These are phyloP conservation scores for Drosophila mettleri DNA, from an alignment of 2,888 invertebrate species.

Conservation along the genomic window DNA sequence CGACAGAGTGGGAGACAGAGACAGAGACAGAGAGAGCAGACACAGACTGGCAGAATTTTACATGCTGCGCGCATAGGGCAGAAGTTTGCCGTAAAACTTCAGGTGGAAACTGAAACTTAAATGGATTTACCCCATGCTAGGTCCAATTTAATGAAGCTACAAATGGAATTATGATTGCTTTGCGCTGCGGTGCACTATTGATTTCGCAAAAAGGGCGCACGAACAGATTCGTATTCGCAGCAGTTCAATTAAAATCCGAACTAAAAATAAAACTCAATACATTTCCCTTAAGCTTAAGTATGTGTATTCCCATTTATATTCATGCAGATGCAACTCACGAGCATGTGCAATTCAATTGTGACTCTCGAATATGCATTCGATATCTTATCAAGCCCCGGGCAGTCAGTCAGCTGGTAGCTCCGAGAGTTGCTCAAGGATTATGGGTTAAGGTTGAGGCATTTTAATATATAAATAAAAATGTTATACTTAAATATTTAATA, in stretches of 20 bases:
- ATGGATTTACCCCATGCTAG: slow-evolving; percentile 39
- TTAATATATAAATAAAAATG: background rate
- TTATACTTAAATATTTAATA: background rate
- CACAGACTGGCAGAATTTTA: background rate
- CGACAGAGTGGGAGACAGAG: background rate
- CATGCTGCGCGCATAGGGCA: slow-evolving; percentile 12
- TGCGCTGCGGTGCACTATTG: slow-evolving; percentile 20
- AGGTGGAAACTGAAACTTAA: slow-evolving; percentile 35
- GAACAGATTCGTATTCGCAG: slow-evolving; percentile 6
- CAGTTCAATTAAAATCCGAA: background rate
- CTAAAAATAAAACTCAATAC: slow-evolving; percentile 27
- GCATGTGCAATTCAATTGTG: slow-evolving; percentile 46
- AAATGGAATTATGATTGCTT: slow-evolving; percentile 43
- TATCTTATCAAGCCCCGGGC: slow-evolving; percentile 16
- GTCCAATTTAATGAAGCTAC: slow-evolving; percentile 33
- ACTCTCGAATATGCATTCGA: slow-evolving; percentile 20
- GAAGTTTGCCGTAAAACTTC: slow-evolving; percentile 38
- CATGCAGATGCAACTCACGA: slow-evolving; percentile 8
- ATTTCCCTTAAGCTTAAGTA: slow-evolving; percentile 3
- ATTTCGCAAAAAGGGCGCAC: slow-evolving; percentile 1
- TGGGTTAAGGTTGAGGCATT: background rate
- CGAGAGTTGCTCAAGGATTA: slow-evolving; percentile 14
- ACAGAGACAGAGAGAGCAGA: background rate
- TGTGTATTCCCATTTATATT: slow-evolving; percentile 12
- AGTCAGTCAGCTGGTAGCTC: background rate